phyloP scores from a whole-genome alignment of 2,888 invertebrate species.

The Macropis europaea region DNA sequence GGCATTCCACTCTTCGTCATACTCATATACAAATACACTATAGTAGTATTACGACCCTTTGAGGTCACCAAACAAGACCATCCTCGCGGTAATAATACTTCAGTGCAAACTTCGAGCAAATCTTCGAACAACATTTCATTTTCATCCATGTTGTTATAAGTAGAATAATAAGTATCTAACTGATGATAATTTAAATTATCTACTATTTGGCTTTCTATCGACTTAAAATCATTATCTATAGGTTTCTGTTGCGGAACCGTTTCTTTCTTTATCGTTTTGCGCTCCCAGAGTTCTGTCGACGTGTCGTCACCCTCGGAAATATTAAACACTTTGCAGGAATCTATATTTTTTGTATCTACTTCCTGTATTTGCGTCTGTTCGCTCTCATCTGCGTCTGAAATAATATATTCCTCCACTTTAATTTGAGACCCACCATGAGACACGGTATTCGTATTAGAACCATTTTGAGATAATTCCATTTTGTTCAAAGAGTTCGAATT shows the following conservation, averaged over 20 bases:
- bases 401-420: not conserved
- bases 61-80: constrained; percentile 74
- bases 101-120: constrained; percentile 73
- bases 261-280: not conserved
- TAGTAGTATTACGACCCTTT: constrained; percentile 70
- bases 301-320: constrained; percentile 7
- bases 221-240: constrained; percentile 7
- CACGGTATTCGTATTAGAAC: not conserved
- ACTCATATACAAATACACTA: constrained; percentile 72
- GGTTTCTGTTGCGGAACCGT: not conserved
- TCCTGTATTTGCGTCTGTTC: not conserved
- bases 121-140: constrained; percentile 72
- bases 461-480: constrained; percentile 5
- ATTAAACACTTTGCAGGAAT: constrained; percentile 8
- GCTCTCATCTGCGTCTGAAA: not conserved
- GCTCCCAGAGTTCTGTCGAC: constrained; percentile 11
- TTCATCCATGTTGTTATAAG: constrained; percentile 19
- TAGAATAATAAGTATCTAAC: constrained; percentile 4
- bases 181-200: constrained; percentile 21
- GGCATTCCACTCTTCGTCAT: constrained; percentile 71
- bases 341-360: not conserved
- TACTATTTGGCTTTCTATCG: constrained; percentile 13
- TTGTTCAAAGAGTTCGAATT: not conserved
- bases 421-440: not conserved
- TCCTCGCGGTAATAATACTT: constrained; percentile 70